phyloP scores from a whole-genome alignment of 2,797 vertebrate genomes.

The Nannoperca australis region DNA sequence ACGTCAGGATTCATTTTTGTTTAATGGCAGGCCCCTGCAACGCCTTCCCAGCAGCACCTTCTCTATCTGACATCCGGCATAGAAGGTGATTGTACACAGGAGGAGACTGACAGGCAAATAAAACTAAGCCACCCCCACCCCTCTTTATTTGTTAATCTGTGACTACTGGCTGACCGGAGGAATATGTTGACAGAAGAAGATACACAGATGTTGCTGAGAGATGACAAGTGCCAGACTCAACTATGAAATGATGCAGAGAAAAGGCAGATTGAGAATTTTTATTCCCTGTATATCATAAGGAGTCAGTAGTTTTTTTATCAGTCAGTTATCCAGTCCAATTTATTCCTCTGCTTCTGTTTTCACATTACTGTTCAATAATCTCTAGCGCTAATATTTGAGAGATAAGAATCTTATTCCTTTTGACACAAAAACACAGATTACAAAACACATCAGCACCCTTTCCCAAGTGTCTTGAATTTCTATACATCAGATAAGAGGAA shows the following conservation, averaged over 20 bases:
- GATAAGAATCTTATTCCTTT: conserved; percentile 43
- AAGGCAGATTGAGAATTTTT: conserved; percentile 17
- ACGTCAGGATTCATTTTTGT: conserved; percentile 76
- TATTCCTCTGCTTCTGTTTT: conserved; percentile 52
- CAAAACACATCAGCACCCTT: conserved; percentile 31
- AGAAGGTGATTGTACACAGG: conserved; percentile 51
- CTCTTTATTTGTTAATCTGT: conserved; percentile 43
- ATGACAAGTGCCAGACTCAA: conserved; percentile 25
- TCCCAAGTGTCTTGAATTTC: conserved; percentile 41
- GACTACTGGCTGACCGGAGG: not conserved
- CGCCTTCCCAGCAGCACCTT: conserved; percentile 51
- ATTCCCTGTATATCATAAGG: conserved; percentile 19
- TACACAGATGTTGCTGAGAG: conserved; percentile 27
- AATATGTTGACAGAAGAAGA: conserved; percentile 31
- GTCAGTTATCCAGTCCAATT: conserved; percentile 41
- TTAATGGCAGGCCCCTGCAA: conserved; percentile 56
- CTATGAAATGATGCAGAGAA: conserved; percentile 23
- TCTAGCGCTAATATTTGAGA: conserved; percentile 38
- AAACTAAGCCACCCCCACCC: conserved; percentile 44
- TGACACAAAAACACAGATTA: conserved; percentile 52
- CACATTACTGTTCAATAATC: conserved; percentile 46
- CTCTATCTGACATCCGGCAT: conserved; percentile 52
- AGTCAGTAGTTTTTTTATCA: conserved; percentile 2
- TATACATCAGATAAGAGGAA: conserved; percentile 56
- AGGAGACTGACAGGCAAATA: conserved; percentile 71